Evolutionary conservation across 2,797 vertebrate species (phyloP).

Genomic region (Alosa sapidissima): DNA sequence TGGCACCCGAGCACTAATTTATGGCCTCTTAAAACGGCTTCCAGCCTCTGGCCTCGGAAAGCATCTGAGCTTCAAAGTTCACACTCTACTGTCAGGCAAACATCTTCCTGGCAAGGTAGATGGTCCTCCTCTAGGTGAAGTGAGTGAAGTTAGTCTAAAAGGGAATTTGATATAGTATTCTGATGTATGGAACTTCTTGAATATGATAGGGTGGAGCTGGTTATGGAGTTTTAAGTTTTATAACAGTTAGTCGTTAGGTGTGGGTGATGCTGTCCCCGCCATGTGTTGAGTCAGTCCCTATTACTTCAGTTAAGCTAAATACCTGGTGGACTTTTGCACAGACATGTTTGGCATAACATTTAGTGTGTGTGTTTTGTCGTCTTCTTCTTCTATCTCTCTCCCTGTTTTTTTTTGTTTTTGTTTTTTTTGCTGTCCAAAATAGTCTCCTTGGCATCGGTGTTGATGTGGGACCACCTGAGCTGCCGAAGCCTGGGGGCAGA

Average conservation of each 20-base stretch:
- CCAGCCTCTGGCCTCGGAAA: not conserved
- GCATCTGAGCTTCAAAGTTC: not conserved
- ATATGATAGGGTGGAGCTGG: not conserved
- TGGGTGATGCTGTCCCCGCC: too few relatives aligned
- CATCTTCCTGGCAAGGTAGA: not conserved
- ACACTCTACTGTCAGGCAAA: conserved; percentile 5
- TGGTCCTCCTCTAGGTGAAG: not conserved
- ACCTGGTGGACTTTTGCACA: not conserved
- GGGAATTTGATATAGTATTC: not conserved
- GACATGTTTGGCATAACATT: not conserved
- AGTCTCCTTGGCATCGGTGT: not conserved
- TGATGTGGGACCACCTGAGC: not conserved
- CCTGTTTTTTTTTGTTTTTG: not conserved
- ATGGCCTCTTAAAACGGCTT: not conserved
- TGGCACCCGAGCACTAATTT: not conserved
- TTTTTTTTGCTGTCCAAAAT: not conserved
- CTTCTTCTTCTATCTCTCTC: not conserved
- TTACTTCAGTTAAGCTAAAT: not conserved
- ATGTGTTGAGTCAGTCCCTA: not conserved
- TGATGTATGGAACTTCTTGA: not conserved
- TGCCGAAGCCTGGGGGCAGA: not conserved
- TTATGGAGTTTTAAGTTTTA: not conserved
- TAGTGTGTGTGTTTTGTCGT: not conserved
- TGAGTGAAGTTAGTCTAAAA: not conserved
- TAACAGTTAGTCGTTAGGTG: not conserved